Percentiles rank a stretch among this genome's conserved stretches.
These are phyloP conservation scores for Leiothrix lutea DNA, from an alignment of 2,113 vertebrate genomes.

Conservation along the genomic window DNA sequence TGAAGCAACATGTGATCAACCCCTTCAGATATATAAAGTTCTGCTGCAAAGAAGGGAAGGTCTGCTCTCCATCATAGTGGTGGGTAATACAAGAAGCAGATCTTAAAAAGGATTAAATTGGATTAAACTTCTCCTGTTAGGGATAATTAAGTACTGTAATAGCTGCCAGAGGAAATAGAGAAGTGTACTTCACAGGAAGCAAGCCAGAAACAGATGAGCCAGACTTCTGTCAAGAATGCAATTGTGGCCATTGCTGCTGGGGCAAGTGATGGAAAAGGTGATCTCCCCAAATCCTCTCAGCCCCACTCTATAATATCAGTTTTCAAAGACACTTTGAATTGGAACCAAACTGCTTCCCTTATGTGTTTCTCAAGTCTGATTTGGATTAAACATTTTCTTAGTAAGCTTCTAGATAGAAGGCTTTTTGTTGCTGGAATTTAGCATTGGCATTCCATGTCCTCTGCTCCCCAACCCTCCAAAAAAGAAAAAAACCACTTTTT, in stretches of 20 bases:
- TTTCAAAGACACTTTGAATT: background rate
- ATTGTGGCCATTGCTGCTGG: background rate
- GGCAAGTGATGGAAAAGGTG: background rate
- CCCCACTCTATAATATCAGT: background rate
- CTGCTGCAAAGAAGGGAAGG: background rate
- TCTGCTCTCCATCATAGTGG: background rate
- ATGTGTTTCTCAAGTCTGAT: background rate
- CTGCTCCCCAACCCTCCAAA: accelerated
- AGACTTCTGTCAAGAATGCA: background rate
- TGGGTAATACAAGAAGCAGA: background rate
- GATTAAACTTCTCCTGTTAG: background rate
- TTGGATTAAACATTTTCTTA: background rate
- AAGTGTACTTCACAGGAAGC: background rate
- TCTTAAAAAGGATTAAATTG: background rate
- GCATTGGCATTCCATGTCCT: background rate
- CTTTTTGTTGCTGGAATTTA: background rate
- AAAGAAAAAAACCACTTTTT: background rate
- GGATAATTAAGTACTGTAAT: background rate
- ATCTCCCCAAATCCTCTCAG: background rate
- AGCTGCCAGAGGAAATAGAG: background rate
- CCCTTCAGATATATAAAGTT: background rate
- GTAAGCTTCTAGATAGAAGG: background rate
- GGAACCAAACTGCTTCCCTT: background rate
- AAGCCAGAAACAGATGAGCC: background rate
- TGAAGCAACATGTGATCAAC: background rate